Evolutionary conservation across 2,113 vertebrate genomes (phyloP).

Genomic region (Sus scrofa): T2T-Sscrofa CM000819.6:76371001-76371500

Average conservation of each 20-base stretch:
- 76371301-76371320: neutral
- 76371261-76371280: too few relatives aligned
- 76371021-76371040: neutral
- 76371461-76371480: too few relatives aligned
- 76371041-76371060: constrained; percentile 56
- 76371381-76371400: too few relatives aligned
- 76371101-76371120: constrained; percentile 60
- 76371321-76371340: neutral
- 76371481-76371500: too few relatives aligned
- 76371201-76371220: neutral
- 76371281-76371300: constrained; percentile 6
- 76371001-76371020: neutral
- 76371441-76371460: too few relatives aligned
- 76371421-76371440: too few relatives aligned
- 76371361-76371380: too few relatives aligned
- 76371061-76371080: neutral
- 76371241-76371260: neutral
- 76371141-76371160: neutral
- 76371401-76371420: too few relatives aligned
- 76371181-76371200: constrained; percentile 44
- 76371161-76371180: constrained; percentile 57
- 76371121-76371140: neutral
- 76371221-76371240: neutral
- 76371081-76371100: constrained; percentile 15
- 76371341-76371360: too few relatives aligned